Percentiles rank a stretch among this genome's conserved stretches.
Conservation (phyloP, 1,140 invertebrate genomes). For the Phymastichus coffea region DNA sequence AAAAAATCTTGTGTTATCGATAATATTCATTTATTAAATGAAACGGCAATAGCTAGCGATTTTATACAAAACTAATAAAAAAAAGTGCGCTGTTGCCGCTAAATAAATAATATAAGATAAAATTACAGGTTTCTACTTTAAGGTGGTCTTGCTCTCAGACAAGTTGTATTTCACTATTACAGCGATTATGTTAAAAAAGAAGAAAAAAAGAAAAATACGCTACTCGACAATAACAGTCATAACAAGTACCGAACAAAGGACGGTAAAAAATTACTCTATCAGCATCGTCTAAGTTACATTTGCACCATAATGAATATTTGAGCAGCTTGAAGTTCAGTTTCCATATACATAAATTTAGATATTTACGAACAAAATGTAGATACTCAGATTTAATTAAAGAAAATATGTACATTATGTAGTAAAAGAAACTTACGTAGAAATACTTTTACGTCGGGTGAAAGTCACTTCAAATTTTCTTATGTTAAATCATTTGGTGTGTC, state of each 20-base stretch:
- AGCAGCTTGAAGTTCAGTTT: conserved; percentile 32
- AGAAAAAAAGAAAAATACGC: conserved; percentile 8
- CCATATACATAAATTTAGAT: conserved; percentile 22
- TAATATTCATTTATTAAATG: too few relatives aligned
- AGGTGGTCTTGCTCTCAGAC: not conserved
- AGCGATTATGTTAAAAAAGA: conserved; percentile 13
- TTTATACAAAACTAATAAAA: too few relatives aligned
- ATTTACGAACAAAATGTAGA: conserved; percentile 18
- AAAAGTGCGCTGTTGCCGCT: conserved; percentile 3
- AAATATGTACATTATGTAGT: conserved; percentile 15
- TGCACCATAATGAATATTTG: conserved; percentile 25
- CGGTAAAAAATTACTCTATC: conserved; percentile 19
- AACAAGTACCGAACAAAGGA: conserved; percentile 28
- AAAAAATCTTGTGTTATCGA: too few relatives aligned
- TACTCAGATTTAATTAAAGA: not conserved
- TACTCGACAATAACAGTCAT: conserved; percentile 25
- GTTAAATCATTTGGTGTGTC: not conserved
- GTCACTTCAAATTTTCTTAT: not conserved
- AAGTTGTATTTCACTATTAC: not conserved
- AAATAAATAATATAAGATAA: conserved; percentile 26
- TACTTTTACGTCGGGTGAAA: conserved; percentile 7
- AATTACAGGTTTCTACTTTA: conserved; percentile 9
- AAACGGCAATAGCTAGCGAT: too few relatives aligned
- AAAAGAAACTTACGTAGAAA: conserved; percentile 22
- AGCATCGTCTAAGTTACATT: conserved; percentile 22